phyloP scores from a whole-genome alignment of 2,113 vertebrate species.

The Hippocampus guttulatus region DNA sequence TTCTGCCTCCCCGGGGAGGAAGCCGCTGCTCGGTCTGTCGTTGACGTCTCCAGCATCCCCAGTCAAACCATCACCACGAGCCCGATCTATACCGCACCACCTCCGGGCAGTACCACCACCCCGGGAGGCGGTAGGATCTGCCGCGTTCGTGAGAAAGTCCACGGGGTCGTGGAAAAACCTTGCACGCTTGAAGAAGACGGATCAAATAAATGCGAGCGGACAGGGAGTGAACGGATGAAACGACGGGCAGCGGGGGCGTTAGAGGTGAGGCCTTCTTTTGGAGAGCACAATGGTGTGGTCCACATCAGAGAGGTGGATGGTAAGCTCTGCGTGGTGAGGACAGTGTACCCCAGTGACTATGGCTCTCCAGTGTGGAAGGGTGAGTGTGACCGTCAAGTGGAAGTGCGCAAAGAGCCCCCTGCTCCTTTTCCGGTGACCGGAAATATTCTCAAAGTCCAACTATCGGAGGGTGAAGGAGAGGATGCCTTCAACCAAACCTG shows the following conservation, averaged over 20 bases:
- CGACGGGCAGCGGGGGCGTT: constrained; percentile 1
- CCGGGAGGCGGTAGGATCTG: constrained; percentile 72
- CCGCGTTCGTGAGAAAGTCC: constrained; percentile 65
- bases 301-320: constrained; percentile 75
- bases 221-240: not conserved
- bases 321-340: constrained; percentile 73
- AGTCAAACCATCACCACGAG: constrained; percentile 48
- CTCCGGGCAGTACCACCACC: constrained; percentile 58
- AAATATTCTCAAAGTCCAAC: constrained; percentile 50
- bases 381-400: constrained; percentile 35
- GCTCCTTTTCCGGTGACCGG: constrained; percentile 28
- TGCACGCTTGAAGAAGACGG: constrained; percentile 55
- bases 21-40: constrained; percentile 41
- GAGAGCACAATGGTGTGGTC: constrained; percentile 66
- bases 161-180: constrained; percentile 72
- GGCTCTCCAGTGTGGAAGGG: constrained; percentile 70
- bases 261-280: constrained; percentile 1
- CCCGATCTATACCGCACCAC: constrained; percentile 26
- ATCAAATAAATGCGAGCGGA: constrained; percentile 44
- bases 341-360: constrained; percentile 70
- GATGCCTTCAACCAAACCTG: not conserved
- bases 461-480: constrained; percentile 30
- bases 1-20: constrained; percentile 63
- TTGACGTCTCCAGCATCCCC: constrained; percentile 59
- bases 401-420: constrained; percentile 51